Conservation (phyloP, 2,888 invertebrate species). For the Chrysodeixis includens region DNA sequence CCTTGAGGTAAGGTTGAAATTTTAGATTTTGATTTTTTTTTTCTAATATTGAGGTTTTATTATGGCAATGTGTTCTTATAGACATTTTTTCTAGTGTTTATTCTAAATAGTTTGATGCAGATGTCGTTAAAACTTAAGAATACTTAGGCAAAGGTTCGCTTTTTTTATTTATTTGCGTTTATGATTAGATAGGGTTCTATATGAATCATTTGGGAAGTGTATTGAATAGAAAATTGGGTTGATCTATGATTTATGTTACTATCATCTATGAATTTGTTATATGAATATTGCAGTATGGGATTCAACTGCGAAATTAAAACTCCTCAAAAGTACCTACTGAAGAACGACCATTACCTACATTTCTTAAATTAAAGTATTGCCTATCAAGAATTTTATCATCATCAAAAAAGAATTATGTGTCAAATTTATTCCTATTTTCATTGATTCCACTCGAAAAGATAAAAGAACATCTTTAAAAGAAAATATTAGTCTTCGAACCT, state of each 20-base stretch:
- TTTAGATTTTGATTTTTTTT: slow-evolving; percentile 29
- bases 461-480: slow-evolving; percentile 13
- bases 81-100: slow-evolving; percentile 74
- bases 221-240: neutral
- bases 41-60: slow-evolving; percentile 66
- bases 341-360: too few relatives aligned
- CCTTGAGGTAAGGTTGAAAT: slow-evolving; percentile 50
- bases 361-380: too few relatives aligned
- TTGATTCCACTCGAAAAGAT: slow-evolving; percentile 6
- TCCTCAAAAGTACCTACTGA: too few relatives aligned
- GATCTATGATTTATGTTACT: neutral
- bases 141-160: slow-evolving; percentile 40
- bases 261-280: too few relatives aligned
- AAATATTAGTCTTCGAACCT: slow-evolving; percentile 25
- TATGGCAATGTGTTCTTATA: slow-evolving; percentile 81
- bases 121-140: slow-evolving; percentile 69
- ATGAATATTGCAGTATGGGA: too few relatives aligned
- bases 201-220: neutral
- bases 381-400: too few relatives aligned
- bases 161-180: slow-evolving; percentile 10
- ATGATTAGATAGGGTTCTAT: neutral
- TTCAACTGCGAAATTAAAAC: too few relatives aligned
- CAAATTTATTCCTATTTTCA: neutral
- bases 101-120: slow-evolving; percentile 80
- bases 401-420: neutral